phyloP scores from a whole-genome alignment of 2,113 vertebrate species.

The Chamaea fasciata region DNA sequence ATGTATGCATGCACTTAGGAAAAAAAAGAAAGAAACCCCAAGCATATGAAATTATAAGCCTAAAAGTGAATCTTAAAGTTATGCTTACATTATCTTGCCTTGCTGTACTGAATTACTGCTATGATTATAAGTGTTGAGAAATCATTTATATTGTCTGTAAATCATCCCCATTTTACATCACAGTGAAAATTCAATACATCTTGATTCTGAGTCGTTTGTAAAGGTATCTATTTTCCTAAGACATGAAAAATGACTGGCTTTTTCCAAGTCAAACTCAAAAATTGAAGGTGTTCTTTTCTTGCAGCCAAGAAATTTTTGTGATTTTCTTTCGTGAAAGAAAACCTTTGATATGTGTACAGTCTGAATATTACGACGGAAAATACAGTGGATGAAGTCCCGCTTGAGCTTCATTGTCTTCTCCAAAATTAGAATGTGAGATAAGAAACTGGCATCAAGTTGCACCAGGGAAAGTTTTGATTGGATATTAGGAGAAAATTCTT shows the following conservation, averaged over 20 bases:
- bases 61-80: neutral
- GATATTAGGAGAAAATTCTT: neutral
- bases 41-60: neutral
- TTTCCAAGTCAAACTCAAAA: constrained; percentile 16
- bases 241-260: neutral
- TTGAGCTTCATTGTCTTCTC: constrained; percentile 22
- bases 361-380: neutral
- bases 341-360: constrained; percentile 2
- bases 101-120: neutral
- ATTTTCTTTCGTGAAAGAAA: neutral
- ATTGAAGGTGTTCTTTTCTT: neutral
- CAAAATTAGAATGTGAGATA: neutral
- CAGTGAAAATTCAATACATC: neutral
- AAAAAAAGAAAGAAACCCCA: neutral
- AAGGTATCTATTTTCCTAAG: constrained; percentile 12
- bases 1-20: neutral
- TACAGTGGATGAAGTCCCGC: neutral
- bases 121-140: neutral
- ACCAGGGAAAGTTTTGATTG: neutral
- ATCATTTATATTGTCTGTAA: constrained; percentile 24
- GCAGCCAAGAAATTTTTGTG: neutral
- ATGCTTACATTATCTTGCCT: neutral
- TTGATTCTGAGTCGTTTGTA: neutral
- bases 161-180: constrained; percentile 14
- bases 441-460: neutral